phyloP scores from a whole-genome alignment of 2,113 vertebrate species.

The Ailuropoda melanoleuca region DNA sequence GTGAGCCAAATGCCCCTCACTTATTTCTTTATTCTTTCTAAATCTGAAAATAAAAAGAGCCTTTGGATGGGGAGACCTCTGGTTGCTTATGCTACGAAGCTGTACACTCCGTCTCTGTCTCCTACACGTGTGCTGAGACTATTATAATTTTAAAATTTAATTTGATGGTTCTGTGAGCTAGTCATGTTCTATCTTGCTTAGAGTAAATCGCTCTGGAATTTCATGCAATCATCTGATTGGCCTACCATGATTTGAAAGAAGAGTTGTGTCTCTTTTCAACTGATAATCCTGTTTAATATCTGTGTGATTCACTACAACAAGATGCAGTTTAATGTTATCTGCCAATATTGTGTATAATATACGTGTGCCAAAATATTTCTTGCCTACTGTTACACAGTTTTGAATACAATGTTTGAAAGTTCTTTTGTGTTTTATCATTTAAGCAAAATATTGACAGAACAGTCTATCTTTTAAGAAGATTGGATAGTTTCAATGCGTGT shows the following conservation, averaged over 20 bases:
- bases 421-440: conserved; percentile 59
- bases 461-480: neutral
- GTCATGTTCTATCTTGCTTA: conserved; percentile 81
- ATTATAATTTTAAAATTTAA: conserved; percentile 75
- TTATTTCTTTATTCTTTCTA: conserved; percentile 45
- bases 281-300: conserved; percentile 78
- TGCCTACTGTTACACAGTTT: conserved; percentile 53
- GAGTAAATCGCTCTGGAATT: conserved; percentile 74
- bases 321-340: conserved; percentile 67
- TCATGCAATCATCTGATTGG: conserved; percentile 72
- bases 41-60: neutral
- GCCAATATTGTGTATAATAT: conserved; percentile 6
- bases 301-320: conserved; percentile 76
- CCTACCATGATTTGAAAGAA: conserved; percentile 69
- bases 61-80: neutral
- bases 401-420: conserved; percentile 52
- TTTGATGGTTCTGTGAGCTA: conserved; percentile 55
- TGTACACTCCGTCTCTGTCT: neutral
- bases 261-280: conserved; percentile 70
- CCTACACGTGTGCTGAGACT: conserved; percentile 65
- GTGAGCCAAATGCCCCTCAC: neutral
- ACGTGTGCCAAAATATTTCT: conserved; percentile 61
- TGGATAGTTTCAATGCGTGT: neutral
- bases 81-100: conserved; percentile 57
- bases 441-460: conserved; percentile 57